These are phyloP conservation scores for Halictus quadricinctus DNA, from an alignment of 2,888 invertebrate species.

Conservation along the genomic window DNA sequence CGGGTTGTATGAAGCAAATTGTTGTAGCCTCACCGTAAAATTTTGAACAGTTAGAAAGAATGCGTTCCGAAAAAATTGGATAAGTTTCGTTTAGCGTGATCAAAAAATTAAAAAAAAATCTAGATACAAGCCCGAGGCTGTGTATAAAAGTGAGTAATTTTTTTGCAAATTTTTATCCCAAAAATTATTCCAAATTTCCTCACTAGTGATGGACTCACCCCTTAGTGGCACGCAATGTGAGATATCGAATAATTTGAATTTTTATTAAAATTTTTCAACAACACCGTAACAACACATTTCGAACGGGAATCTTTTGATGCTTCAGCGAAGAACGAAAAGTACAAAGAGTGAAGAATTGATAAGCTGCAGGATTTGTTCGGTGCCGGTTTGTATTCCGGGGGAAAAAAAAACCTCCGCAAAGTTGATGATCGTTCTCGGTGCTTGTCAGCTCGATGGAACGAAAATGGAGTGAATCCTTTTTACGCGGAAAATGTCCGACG, in stretches of 20 bases:
- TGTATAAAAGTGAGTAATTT: no score
- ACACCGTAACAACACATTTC: not conserved
- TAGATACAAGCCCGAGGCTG: no score
- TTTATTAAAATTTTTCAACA: not conserved
- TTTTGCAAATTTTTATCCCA: no score
- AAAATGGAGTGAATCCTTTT: constrained; percentile 25
- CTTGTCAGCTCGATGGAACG: not conserved
- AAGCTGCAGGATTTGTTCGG: not conserved
- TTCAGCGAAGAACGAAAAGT: not conserved
- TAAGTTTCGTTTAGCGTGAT: no score
- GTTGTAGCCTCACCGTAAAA: no score
- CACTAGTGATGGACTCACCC: not conserved
- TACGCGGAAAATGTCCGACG: constrained; percentile 7
- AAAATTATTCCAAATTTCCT: not conserved
- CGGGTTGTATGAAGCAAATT: no score
- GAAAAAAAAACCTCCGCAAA: not conserved
- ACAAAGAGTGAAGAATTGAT: not conserved
- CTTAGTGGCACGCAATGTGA: not conserved
- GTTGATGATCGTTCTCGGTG: constrained; percentile 28
- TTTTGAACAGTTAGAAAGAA: no score
- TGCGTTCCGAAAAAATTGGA: no score
- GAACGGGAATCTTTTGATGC: not conserved
- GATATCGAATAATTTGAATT: not conserved
- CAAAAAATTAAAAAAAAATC: no score
- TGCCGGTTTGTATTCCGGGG: not conserved